Conservation (phyloP, 2,113 vertebrate genomes). For the Limanda limanda region DNA sequence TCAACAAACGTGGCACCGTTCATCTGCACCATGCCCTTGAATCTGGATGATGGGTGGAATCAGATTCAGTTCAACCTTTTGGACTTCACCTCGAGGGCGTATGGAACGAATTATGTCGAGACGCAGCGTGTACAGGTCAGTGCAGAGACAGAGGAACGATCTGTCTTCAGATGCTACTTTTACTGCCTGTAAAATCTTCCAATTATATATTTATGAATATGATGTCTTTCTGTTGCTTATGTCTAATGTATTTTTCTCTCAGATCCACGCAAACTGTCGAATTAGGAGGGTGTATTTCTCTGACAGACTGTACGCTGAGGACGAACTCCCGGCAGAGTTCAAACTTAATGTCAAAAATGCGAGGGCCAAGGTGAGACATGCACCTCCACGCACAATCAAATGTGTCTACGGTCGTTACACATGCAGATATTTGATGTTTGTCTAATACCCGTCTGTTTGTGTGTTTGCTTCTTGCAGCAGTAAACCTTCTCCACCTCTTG, state of each 20-base stretch:
- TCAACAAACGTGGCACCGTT: conserved; percentile 95
- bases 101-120: conserved; percentile 96
- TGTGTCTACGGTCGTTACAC: too few relatives aligned
- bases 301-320: conserved; percentile 95
- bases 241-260: conserved; percentile 6
- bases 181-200: neutral
- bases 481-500: neutral
- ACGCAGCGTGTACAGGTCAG: conserved; percentile 94
- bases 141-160: neutral
- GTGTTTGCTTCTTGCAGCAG: conserved; percentile 62
- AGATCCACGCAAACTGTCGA: conserved; percentile 98
- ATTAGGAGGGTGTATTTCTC: conserved; percentile 98
- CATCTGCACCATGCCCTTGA: conserved; percentile 99
- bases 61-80: conserved; percentile 98
- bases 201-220: neutral
- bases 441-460: neutral
- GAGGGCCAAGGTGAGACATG: conserved; percentile 89
- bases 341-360: conserved; percentile 88
- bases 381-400: neutral
- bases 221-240: neutral
- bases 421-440: neutral
- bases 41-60: conserved; percentile 96
- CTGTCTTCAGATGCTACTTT: neutral
- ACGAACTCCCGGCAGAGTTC: conserved; percentile 96
- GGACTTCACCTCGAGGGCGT: conserved; percentile 93